Conservation (phyloP, 2,888 invertebrate species). For the Aleiodes leptofemur region DNA sequence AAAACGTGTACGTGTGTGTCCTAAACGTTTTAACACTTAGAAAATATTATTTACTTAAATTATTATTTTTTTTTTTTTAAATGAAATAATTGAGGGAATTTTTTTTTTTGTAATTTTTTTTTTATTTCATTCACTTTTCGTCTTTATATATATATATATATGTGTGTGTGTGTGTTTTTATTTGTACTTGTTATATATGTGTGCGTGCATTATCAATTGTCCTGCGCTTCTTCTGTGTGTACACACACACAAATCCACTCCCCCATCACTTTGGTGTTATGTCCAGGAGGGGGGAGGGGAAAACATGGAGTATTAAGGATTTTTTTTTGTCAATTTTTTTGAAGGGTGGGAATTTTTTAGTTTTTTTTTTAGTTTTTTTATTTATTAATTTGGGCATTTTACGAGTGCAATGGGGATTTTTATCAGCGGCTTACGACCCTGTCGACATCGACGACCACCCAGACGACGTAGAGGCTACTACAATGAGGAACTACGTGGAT, state of each 20-base stretch:
- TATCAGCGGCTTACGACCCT: conserved; percentile 13
- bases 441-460: conserved; percentile 35
- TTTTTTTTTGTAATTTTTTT: conserved; percentile 5
- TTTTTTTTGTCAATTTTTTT: not conserved
- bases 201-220: conserved; percentile 32
- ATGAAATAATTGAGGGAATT: conserved; percentile 18
- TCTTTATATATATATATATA: no score
- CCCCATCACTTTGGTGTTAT: not conserved
- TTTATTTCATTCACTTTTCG: not conserved
- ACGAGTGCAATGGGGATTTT: conserved; percentile 36
- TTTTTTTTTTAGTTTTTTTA: no score
- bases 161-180: not conserved
- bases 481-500: conserved; percentile 9
- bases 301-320: not conserved
- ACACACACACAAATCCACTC: conserved; percentile 11
- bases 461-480: conserved; percentile 32
- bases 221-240: conserved; percentile 25
- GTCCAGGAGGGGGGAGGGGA: not conserved
- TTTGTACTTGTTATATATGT: conserved; percentile 28
- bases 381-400: not conserved
- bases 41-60: not conserved
- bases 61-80: conserved; percentile 23
- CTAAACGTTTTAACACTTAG: conserved; percentile 1
- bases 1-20: conserved; percentile 38
- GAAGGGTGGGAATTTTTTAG: not conserved